Base-by-base conservation (phyloP, 1,140 invertebrate genomes). In the Cepaea nemoralis region DNA sequence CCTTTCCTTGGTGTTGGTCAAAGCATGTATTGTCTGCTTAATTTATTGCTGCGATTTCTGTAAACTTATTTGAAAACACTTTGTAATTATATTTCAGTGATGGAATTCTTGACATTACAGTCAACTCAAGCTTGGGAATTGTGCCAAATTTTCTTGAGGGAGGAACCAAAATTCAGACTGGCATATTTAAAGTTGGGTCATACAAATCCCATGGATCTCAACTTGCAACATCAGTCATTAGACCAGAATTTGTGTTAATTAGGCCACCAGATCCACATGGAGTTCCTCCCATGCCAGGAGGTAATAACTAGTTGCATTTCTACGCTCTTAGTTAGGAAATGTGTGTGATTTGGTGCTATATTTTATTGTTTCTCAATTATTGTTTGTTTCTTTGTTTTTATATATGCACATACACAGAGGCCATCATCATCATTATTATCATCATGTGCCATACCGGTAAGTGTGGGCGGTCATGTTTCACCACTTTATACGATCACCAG, bases 111-210 rank as follows among this genome's bases (percentile, higher is more conserved):
- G 71, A 83, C 24, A 83, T 88, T 33, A 59, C 82, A 8, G 71
- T 88, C 16, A 83, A 88, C 75, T 86, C 86, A 3, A 85, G 83
- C 40, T 39, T 88, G 10, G 79, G 79, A 19, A 70, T 76, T 35
- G 81, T 85, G 22, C 87, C 87, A 16, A 80, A 88, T 77, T 85
- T 88, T 67, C 48, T 88, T 37, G 84, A 88, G 76, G 86, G 84
- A 33, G 77, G 59, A 24, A 71, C 69, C 16, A 80, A 73, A 5
- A 22, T 48, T 3, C 66, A 77, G 24, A 80, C 27, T 10, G 73
- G 75, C 24, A 42, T 81, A 22, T 84, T 85, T 39, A 83, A 77
- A 40, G 85, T 84, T 31, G 87, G 87, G 16, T 71, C 48, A 55
- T 87, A 88, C 75, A 83, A 85, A 39, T 63, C 83, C 12, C 40